Evolutionary conservation across 2,113 vertebrate genomes (phyloP).

Genomic region (Sebastes schlegelii): DNA sequence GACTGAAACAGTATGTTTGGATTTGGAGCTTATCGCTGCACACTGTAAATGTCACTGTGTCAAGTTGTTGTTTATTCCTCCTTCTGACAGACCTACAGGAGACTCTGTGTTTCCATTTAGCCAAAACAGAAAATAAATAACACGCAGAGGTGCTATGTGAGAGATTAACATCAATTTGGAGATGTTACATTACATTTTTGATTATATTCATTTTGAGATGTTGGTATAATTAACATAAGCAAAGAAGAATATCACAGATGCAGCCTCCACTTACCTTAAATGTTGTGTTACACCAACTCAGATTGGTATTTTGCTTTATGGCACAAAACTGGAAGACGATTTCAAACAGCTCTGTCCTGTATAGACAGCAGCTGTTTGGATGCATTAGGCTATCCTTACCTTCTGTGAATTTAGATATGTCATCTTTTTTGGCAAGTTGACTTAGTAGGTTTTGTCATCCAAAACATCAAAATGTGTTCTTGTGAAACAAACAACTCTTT

Average conservation of each 20-base stretch:
- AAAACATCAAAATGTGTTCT: not conserved
- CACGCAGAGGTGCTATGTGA: not conserved
- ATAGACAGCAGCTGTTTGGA: too few relatives aligned
- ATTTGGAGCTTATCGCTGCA: not conserved
- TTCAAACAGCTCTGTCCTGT: too few relatives aligned
- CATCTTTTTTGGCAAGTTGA: not conserved
- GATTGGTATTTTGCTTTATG: not conserved
- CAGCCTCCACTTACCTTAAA: not conserved
- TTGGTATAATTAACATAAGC: not conserved
- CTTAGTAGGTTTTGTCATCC: not conserved
- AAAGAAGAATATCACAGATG: not conserved
- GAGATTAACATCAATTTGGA: constrained; percentile 10
- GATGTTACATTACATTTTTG: not conserved
- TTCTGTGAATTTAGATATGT: not conserved
- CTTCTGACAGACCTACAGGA: not conserved
- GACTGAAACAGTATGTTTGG: constrained; percentile 5
- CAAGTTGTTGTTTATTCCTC: not conserved
- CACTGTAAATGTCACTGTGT: constrained; percentile 26
- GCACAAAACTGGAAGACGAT: not conserved
- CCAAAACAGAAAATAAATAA: not conserved
- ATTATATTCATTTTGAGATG: constrained; percentile 1
- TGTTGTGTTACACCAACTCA: not conserved
- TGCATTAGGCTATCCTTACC: not conserved
- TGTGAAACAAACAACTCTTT: not conserved
- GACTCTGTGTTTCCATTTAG: not conserved